phyloP scores from a whole-genome alignment of 1,140 invertebrate genomes.

The Metopolophium dirhodum region DNA sequence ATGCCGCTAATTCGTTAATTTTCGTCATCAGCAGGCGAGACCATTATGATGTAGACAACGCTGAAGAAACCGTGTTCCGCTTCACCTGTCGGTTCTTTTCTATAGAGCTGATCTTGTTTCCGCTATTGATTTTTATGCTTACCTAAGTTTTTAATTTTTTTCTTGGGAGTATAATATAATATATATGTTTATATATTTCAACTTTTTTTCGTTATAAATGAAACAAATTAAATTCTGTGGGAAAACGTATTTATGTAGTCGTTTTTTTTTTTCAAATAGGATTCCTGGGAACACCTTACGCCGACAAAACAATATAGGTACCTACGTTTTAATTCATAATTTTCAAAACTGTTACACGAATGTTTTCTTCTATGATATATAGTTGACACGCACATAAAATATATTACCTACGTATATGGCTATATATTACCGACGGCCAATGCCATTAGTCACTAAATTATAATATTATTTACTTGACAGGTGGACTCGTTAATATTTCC shows the following conservation, averaged over 20 bases:
- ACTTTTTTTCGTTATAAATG: not conserved
- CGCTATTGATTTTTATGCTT: slow-evolving; percentile 33
- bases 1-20: slow-evolving; percentile 31
- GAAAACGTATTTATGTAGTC: slow-evolving; percentile 17
- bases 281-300: not conserved
- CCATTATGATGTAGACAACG: not conserved
- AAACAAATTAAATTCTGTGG: slow-evolving; percentile 22
- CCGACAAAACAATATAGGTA: not conserved
- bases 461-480: not conserved
- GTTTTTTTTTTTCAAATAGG: not conserved
- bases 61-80: not conserved
- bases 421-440: not conserved
- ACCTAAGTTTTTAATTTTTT: slow-evolving; percentile 15
- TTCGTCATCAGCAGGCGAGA: not conserved
- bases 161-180: not conserved
- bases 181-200: not conserved
- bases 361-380: not conserved
- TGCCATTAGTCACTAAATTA: not conserved
- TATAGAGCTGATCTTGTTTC: not conserved
- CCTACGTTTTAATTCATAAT: not conserved
- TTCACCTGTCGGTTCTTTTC: slow-evolving; percentile 4
- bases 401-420: not conserved
- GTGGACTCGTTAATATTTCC: not conserved
- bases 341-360: not conserved
- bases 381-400: not conserved